Conservation (phyloP, 1,140 invertebrate species). For the Lepidurus arcticus region DNA sequence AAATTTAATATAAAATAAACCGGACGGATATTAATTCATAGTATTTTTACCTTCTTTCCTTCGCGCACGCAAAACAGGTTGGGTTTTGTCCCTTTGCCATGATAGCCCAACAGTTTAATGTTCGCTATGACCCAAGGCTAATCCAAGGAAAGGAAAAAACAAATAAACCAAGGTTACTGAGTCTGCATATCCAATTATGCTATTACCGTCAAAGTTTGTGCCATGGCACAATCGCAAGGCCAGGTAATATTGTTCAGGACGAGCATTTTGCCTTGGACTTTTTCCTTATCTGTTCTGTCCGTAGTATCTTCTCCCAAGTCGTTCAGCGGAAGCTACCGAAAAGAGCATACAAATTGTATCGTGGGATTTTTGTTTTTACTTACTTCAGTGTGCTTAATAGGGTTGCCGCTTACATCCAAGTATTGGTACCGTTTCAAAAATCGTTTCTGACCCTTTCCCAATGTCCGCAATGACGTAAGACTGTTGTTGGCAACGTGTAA, state of each 20-base stretch:
- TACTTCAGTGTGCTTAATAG: background rate
- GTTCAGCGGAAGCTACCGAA: constrained; percentile 23
- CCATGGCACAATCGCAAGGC: constrained; percentile 27
- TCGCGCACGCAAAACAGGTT: background rate
- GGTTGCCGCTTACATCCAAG: background rate
- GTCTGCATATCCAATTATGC: background rate
- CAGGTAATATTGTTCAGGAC: constrained; percentile 16
- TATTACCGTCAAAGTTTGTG: constrained; percentile 13
- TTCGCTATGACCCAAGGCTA: background rate
- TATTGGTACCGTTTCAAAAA: constrained; percentile 14
- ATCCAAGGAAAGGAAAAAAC: background rate
- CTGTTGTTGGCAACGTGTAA: background rate
- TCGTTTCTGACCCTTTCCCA: background rate
- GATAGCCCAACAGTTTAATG: background rate
- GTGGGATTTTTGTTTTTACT: background rate
- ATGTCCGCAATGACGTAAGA: background rate
- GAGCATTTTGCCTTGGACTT: background rate
- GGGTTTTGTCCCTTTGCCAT: background rate
- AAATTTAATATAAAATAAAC: background rate
- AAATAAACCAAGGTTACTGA: background rate
- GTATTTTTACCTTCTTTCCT: constrained; percentile 28
- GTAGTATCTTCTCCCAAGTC: constrained; percentile 8
- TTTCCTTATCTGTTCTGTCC: background rate
- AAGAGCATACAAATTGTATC: background rate
- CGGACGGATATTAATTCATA: too few relatives aligned